These are phyloP conservation scores for Phataginus tricuspis DNA, from an alignment of 2,797 vertebrate species.

Conservation along the genomic window DNA sequence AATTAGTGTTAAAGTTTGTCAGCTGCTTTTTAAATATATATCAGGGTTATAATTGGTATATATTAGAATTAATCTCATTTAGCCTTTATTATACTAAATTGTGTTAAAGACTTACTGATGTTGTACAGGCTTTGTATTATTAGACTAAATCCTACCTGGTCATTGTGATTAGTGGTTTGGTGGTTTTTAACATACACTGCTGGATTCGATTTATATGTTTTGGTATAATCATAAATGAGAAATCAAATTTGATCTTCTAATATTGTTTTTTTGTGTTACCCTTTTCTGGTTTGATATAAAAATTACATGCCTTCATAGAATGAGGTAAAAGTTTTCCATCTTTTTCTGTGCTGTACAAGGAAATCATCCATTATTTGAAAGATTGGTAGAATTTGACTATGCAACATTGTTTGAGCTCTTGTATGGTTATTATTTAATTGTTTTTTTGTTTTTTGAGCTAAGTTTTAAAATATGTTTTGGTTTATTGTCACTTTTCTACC, in stretches of 20 bases:
- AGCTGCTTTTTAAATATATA: not conserved
- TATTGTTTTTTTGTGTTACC: not conserved
- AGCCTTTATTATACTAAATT: not conserved
- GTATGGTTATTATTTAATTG: not conserved
- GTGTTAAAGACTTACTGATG: not conserved
- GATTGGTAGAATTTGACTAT: not conserved
- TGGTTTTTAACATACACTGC: not conserved
- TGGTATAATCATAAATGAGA: not conserved
- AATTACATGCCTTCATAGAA: not conserved
- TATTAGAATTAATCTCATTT: not conserved
- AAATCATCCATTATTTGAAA: not conserved
- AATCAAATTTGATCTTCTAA: not conserved
- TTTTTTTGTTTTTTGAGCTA: not conserved
- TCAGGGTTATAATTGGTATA: not conserved
- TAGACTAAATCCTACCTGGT: not conserved
- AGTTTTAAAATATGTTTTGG: not conserved
- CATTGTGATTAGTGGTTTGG: not conserved
- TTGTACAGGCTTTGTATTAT: not conserved
- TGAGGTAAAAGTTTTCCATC: not conserved
- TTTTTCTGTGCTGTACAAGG: not conserved
- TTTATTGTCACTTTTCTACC: not conserved
- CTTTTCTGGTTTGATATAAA: not conserved
- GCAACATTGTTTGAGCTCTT: not conserved
- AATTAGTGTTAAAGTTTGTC: not conserved
- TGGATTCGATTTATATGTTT: not conserved